Conservation (phyloP, 2,888 invertebrate species). For the Adineta ricciae region DNA sequence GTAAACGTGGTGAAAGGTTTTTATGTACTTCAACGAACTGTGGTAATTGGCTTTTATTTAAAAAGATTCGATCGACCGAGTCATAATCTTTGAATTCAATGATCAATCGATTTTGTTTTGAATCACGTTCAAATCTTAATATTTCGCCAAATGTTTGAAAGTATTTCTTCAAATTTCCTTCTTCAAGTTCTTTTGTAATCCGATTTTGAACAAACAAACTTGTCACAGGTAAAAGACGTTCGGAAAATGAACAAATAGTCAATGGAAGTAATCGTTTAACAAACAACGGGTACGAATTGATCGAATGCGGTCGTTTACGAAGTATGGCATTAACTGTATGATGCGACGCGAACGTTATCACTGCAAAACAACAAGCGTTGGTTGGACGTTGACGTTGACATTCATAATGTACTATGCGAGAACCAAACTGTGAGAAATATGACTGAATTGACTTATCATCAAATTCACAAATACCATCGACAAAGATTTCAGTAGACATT, state of each 20-base stretch:
- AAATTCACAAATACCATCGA: constrained; percentile 5
- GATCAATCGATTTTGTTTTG: not conserved
- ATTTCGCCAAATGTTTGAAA: not conserved
- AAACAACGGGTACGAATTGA: not conserved
- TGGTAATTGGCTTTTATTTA: not conserved
- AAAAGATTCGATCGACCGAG: not conserved
- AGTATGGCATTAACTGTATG: not conserved
- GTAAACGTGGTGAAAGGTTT: not conserved
- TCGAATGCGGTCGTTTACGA: not conserved
- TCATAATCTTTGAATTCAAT: constrained; percentile 6
- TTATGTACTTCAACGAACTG: not conserved
- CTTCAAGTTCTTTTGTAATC: not conserved
- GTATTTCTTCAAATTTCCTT: not conserved
- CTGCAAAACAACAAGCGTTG: not conserved
- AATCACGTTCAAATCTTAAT: not conserved
- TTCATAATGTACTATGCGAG: not conserved
- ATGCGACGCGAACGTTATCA: not conserved
- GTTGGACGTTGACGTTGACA: not conserved
- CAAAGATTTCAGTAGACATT: not conserved
- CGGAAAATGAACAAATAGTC: not conserved
- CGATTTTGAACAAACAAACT: not conserved
- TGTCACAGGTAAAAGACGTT: not conserved
- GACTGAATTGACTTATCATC: not conserved
- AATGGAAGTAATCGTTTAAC: not conserved
- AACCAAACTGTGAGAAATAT: not conserved